Conservation (phyloP, 1,140 invertebrate species). For the Anoplophora glabripennis region DNA sequence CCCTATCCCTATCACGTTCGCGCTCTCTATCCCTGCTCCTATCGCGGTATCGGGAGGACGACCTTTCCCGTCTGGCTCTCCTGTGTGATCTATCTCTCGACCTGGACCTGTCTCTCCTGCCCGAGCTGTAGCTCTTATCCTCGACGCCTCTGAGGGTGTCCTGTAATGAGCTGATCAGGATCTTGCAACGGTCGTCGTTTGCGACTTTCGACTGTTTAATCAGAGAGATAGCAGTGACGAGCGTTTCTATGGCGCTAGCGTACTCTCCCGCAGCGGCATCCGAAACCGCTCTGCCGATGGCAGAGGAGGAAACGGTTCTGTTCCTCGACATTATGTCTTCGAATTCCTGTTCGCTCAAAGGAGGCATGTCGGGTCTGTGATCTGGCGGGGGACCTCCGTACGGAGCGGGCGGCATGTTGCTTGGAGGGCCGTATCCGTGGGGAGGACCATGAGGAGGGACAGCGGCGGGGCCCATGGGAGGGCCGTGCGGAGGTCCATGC, state of each 20-base stretch:
- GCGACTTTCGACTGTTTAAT: constrained; percentile 99
- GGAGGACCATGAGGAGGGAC: constrained; percentile 59
- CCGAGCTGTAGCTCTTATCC: constrained; percentile 88
- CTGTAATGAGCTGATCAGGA: constrained; percentile 93
- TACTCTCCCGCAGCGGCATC: constrained; percentile 97
- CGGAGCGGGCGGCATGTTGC: constrained; percentile 40
- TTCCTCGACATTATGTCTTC: constrained; percentile 98
- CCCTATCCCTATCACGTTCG: constrained; percentile 49
- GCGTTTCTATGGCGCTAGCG: constrained; percentile 95
- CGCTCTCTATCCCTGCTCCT: constrained; percentile 70
- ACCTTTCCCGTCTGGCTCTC: constrained; percentile 70
- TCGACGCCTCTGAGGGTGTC: constrained; percentile 97
- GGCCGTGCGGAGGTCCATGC: constrained; percentile 59
- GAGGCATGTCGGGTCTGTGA: constrained; percentile 61
- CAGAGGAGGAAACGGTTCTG: constrained; percentile 93
- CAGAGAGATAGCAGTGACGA: constrained; percentile 96
- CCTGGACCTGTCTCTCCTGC: constrained; percentile 56
- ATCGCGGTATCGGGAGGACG: constrained; percentile 72
- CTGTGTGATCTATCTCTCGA: constrained; percentile 75
- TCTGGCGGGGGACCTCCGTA: constrained; percentile 45
- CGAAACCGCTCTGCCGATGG: constrained; percentile 93
- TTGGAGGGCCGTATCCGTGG: constrained; percentile 59
- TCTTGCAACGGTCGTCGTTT: constrained; percentile 97
- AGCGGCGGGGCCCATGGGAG: constrained; percentile 53
- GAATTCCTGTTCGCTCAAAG: constrained; percentile 90